Evolutionary conservation across 2,888 invertebrate species (phyloP).

Genomic region (Drosophila parthenogenetica): DNA sequence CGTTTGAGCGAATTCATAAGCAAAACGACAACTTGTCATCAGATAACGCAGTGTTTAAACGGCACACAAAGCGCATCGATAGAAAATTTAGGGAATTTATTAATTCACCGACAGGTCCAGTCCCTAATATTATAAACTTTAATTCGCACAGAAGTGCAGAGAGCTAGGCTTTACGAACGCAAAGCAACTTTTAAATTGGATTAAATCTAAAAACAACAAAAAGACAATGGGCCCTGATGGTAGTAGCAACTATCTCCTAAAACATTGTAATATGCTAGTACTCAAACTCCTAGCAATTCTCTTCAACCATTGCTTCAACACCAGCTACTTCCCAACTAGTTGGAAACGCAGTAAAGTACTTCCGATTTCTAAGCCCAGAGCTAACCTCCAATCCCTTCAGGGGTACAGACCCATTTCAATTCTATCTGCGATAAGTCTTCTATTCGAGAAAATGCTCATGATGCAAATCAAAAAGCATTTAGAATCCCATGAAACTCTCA

Average conservation of each 20-base stretch:
- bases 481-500: background rate
- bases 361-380: constrained; percentile 8
- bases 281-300: background rate
- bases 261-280: background rate
- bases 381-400: background rate
- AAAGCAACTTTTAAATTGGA: background rate
- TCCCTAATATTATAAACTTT: background rate
- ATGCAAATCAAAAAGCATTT: constrained; percentile 13
- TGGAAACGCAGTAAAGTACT: background rate
- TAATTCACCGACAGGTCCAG: background rate
- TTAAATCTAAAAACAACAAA: constrained; percentile 4
- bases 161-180: constrained; percentile 1
- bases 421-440: constrained; percentile 10
- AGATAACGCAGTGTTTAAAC: background rate
- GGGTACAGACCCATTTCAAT: constrained; percentile 16
- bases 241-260: constrained; percentile 7
- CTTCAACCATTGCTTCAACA: background rate
- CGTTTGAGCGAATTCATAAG: constrained; percentile 15
- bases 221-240: constrained; percentile 3
- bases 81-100: background rate
- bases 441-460: constrained; percentile 7
- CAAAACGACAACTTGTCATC: constrained; percentile 6
- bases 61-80: background rate
- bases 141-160: background rate
- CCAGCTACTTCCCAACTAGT: background rate